Evolutionary conservation across 2,888 invertebrate species (phyloP).

Genomic region (Drosophila quinaria): DNA sequence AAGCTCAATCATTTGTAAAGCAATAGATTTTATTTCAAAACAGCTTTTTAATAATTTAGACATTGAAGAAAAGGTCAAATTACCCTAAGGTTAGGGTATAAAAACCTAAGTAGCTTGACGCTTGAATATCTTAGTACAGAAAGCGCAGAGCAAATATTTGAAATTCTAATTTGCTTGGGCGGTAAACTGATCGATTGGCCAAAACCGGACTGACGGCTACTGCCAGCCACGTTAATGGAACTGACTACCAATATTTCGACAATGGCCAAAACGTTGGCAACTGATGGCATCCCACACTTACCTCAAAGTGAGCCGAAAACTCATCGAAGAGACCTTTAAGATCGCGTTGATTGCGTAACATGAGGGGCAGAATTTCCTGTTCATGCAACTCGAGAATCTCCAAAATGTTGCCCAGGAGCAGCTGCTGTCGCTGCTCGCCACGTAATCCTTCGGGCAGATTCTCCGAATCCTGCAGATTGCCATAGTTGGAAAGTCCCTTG

Average conservation of each 20-base stretch:
- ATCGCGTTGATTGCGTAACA: constrained; percentile 83
- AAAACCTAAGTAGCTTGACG: constrained; percentile 3
- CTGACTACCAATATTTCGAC: constrained; percentile 1
- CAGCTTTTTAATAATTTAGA: too few species aligned
- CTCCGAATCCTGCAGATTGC: constrained; percentile 67
- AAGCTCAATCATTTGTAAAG: too few species aligned
- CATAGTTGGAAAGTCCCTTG: constrained; percentile 83
- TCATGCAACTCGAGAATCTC: constrained; percentile 95
- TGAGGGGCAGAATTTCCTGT: constrained; percentile 82
- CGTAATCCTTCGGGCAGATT: constrained; percentile 79
- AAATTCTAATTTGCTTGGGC: constrained; percentile 45
- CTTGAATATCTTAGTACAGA: constrained; percentile 13
- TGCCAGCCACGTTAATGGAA: constrained; percentile 16
- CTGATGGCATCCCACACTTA: constrained; percentile 62
- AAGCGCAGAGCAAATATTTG: constrained; percentile 53
- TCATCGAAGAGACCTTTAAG: constrained; percentile 84
- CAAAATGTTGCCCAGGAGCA: constrained; percentile 95
- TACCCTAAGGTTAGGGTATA: constrained; percentile 13
- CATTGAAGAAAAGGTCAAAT: too few species aligned
- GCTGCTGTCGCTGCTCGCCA: constrained; percentile 73
- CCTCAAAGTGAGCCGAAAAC: constrained; percentile 83
- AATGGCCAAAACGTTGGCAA: background rate
- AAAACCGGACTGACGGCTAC: constrained; percentile 62
- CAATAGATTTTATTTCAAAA: too few species aligned
- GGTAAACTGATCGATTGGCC: constrained; percentile 55